Evolutionary conservation across 2,888 invertebrate genomes (phyloP).

Genomic region (Poecilus cupreus): DNA sequence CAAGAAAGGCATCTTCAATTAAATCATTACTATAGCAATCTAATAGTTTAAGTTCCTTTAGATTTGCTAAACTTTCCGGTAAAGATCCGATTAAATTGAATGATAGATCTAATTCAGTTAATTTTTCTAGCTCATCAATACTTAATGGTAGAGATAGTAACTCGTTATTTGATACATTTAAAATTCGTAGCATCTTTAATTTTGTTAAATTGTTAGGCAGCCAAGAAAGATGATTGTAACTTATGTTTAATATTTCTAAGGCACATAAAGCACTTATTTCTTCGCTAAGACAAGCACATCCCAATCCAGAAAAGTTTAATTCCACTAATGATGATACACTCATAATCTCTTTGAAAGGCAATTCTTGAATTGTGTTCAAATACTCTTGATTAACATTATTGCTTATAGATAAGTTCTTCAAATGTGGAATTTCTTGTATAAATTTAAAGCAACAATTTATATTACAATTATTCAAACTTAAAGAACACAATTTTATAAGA

Average conservation of each 20-base stretch:
- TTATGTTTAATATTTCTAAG: constrained; percentile 64
- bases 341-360: constrained; percentile 61
- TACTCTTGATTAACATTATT: constrained; percentile 56
- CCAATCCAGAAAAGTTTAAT: constrained; percentile 65
- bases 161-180: constrained; percentile 60
- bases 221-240: constrained; percentile 63
- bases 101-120: constrained; percentile 65
- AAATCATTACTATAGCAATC: constrained; percentile 53
- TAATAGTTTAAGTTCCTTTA: constrained; percentile 56
- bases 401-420: constrained; percentile 64
- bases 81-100: constrained; percentile 53
- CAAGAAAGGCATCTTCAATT: constrained; percentile 16
- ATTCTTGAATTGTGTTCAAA: constrained; percentile 33
- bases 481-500: constrained; percentile 62
- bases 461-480: constrained; percentile 65
- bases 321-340: constrained; percentile 62
- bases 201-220: constrained; percentile 65
- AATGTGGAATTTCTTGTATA: constrained; percentile 61
- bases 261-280: constrained; percentile 65
- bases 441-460: constrained; percentile 63
- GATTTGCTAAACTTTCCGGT: neutral
- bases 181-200: constrained; percentile 63
- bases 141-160: constrained; percentile 47
- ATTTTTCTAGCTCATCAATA: constrained; percentile 59
- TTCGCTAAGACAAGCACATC: constrained; percentile 65